Evolutionary conservation across 2,797 vertebrate species (phyloP), one percentile per base, ranked within the genome.

Genomic region (Rhinatrema bivittatum): DNA sequence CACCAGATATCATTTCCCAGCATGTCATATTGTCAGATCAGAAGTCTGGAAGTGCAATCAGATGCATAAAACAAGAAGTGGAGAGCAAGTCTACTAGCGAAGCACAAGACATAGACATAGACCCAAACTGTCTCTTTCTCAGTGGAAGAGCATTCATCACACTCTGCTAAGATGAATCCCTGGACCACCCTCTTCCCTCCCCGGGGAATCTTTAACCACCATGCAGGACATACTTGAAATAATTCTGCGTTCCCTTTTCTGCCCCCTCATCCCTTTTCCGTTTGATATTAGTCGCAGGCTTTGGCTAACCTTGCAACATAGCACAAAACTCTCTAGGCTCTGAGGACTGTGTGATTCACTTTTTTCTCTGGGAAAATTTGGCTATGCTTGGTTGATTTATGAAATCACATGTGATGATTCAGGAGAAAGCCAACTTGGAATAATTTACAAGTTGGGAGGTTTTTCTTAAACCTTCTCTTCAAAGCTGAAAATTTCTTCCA

Each of bases 31-130:
- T 30, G 29, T 14, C 29, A 28, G 20, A 26, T 14, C 29, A 28
- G 20, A 26, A 48, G 43, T 57, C 56, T 62, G 60, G 63, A 67
- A 52, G 48, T 54, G 32, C 51, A 54, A 58, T 60, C 56, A 51
- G 54, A 41, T 48, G 51, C 42, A 50, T 44, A 48, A 50, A 62
- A 46, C 40, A 28, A 53, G 35, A 51, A 52, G 56, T 53, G 50
- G 48, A 59, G 36, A 42, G 50, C 38, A 46, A 30, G 36, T 18
- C 19, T n/a, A 29, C 24, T 22, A n/a, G n/a, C n/a, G n/a, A n/a
- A n/a, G n/a, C n/a, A n/a, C n/a, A n/a, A n/a, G n/a, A n/a, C n/a
- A n/a, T n/a, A n/a, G n/a, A n/a, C n/a, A n/a, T n/a, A n/a, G n/a
- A n/a, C n/a, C n/a, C 5, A 24, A 36, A 16, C n/a, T 14, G 22